Percentiles rank a stretch among this genome's conserved stretches.
Evolutionary conservation across 2,797 vertebrate genomes (phyloP).

Genomic region (Halcyon smyrnensis): DNA sequence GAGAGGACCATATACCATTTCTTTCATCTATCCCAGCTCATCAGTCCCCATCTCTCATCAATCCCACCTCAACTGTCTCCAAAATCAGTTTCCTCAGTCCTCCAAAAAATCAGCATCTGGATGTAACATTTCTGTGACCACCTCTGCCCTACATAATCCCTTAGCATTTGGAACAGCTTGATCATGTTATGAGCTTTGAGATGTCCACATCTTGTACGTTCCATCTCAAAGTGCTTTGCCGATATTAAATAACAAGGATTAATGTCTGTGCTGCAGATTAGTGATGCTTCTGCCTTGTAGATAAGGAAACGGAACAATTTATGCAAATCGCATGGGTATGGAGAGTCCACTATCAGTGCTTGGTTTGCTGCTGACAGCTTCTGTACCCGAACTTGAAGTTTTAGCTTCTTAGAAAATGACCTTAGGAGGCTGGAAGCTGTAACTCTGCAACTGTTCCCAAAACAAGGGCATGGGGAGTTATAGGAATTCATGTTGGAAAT

Average conservation of each 20-base stretch:
- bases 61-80: not conserved
- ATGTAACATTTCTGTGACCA: not conserved
- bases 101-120: not conserved
- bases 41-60: not conserved
- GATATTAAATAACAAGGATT: not conserved
- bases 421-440: not conserved
- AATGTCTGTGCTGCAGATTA: not conserved
- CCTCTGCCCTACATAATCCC: not conserved
- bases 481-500: not conserved
- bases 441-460: not conserved
- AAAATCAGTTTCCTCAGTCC: not conserved
- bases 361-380: not conserved
- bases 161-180: not conserved
- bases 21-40: not conserved
- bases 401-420: not conserved
- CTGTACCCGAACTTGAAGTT: not conserved
- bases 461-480: not conserved
- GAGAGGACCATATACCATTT: not conserved
- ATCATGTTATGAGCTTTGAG: not conserved
- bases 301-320: not conserved
- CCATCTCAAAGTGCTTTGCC: not conserved
- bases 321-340: not conserved
- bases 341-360: not conserved
- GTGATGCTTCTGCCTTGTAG: not conserved
- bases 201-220: not conserved